Conservation (phyloP, 2,113 vertebrate genomes). For the Furnarius figulus region DNA sequence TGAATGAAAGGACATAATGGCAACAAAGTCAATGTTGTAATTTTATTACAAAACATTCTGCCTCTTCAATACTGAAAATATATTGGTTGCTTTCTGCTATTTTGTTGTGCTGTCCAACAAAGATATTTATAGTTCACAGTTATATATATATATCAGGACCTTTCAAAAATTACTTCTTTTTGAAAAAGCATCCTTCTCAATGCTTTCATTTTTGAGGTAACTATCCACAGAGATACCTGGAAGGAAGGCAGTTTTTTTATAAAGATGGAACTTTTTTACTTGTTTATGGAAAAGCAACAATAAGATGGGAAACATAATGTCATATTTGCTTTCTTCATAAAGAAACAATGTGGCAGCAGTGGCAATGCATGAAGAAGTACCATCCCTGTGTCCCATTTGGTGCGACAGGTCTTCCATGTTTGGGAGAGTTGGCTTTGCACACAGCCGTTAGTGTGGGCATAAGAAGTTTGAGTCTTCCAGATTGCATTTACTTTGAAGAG, state of each 20-base stretch:
- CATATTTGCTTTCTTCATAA: not conserved
- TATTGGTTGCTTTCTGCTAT: not conserved
- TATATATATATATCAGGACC: not conserved
- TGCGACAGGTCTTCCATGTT: not conserved
- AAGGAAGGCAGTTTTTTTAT: not conserved
- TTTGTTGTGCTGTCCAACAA: not conserved
- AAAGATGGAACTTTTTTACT: not conserved
- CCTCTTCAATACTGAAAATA: not conserved
- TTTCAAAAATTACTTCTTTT: not conserved
- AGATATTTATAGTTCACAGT: not conserved
- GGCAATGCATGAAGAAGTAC: not conserved
- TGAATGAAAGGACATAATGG: not conserved
- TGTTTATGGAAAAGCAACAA: not conserved
- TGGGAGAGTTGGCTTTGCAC: rapidly evolving
- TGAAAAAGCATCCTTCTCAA: not conserved
- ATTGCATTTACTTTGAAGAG: not conserved
- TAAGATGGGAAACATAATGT: not conserved
- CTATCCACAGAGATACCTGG: not conserved
- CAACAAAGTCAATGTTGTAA: not conserved
- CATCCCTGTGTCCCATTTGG: not conserved
- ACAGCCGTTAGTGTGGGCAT: rapidly evolving
- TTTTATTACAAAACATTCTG: not conserved
- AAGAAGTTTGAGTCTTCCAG: not conserved
- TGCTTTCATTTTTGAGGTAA: not conserved
- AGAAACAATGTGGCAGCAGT: not conserved